Base-by-base conservation (phyloP, 2,888 invertebrate genomes). In the Aricia artaxerxes region DNA sequence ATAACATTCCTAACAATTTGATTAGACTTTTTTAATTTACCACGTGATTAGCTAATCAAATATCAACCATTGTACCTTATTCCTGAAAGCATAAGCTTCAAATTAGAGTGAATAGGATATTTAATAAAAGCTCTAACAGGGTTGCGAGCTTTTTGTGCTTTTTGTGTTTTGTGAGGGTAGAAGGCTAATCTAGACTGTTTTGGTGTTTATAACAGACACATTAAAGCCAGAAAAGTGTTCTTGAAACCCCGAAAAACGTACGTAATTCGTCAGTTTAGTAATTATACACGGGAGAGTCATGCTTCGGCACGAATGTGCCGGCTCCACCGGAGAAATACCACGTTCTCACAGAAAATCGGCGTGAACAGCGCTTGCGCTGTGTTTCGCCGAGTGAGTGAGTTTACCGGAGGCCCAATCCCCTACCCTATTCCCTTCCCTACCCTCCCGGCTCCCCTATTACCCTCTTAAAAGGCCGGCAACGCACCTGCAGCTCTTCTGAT, bases 21-120 rank as follows among this genome's bases (percentile, higher is more conserved):
- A 75, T 76, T 76, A 76, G 76, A 76, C 76, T 57, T 57, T 75
- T 75, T 75, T 75, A 73, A 75, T 75, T 49, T 49, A 53, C 31
- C 11, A 53, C 53, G 57, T 76, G 57, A 76, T 75, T 75, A 75
- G 24, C 53, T 76, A 76, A 76, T 75, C 76, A 57, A 76, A 76
- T 76, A 53, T 7, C 31, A 49, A 69, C 35, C 44, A 49, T 31
- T 75, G 16, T 13, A 16, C 35, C 31, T 53, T 76, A 76, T 76
- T 4, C 1, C 5, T 53, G 0, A 1, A 1, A 13, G 1, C 2
- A 16, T 35, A 76, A 53, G 57, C 35, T 57, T 76, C 16, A 57
- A 35, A 53, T 76, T 44, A 11, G 24, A 75, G 9, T 49, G 75
- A 31, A 31, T 2, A 53, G 35, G 6, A 53, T 24, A 76, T 76